Conservation (phyloP, 2,888 invertebrate genomes). For the Diarsia rubi region DNA sequence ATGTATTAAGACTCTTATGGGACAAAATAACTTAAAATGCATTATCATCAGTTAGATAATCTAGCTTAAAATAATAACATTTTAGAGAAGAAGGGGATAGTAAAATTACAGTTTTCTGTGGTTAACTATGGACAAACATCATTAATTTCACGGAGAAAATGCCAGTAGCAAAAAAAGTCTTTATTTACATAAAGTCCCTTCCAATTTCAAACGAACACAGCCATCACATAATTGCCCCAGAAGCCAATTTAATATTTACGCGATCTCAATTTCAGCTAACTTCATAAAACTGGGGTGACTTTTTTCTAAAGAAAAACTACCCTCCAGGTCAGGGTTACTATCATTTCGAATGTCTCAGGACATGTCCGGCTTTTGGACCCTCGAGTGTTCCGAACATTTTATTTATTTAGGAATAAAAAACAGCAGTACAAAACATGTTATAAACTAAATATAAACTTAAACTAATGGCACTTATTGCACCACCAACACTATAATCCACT, state of each 20-base stretch:
- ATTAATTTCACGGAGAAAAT: no score
- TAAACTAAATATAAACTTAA: no score
- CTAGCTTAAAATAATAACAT: not conserved
- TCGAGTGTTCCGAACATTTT: not conserved
- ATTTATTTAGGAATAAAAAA: no score
- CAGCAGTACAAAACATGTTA: no score
- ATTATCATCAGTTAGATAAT: no score
- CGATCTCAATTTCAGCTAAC: constrained; percentile 23
- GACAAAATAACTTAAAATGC: no score
- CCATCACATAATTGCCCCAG: constrained; percentile 29
- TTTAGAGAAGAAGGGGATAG: not conserved
- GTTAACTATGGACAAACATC: not conserved
- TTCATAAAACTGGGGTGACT: constrained; percentile 1
- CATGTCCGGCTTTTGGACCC: not conserved
- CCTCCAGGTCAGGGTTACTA: not conserved
- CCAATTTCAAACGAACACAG: constrained; percentile 19
- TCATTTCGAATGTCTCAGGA: not conserved
- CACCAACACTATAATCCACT: no score
- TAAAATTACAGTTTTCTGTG: not conserved
- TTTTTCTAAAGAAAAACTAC: constrained; percentile 9
- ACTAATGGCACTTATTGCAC: no score
- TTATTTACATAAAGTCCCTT: constrained; percentile 1
- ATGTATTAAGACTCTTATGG: no score
- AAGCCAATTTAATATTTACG: constrained; percentile 31
- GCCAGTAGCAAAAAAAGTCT: not conserved